phyloP scores from a whole-genome alignment of 2,113 vertebrate genomes.

The Pardalotus punctatus region DNA sequence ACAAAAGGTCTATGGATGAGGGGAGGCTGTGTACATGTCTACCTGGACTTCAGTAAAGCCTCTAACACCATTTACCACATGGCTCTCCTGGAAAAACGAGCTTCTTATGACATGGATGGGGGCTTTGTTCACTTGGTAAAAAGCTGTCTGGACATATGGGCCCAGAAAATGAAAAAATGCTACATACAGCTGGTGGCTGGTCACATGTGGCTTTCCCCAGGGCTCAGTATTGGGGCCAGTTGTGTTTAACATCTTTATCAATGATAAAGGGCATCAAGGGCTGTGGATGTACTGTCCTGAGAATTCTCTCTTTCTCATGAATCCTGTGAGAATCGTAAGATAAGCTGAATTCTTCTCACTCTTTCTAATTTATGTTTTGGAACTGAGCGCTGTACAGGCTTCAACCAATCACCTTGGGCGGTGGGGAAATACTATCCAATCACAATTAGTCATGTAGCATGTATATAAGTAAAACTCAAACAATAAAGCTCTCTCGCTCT shows the following conservation, averaged over 20 bases:
- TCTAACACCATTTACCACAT: background rate
- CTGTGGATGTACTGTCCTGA: too few relatives aligned
- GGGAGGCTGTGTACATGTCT: background rate
- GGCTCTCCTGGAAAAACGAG: background rate
- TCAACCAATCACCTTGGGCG: too few relatives aligned
- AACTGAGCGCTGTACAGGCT: too few relatives aligned
- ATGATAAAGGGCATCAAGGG: background rate
- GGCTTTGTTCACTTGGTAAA: background rate
- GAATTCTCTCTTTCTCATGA: too few relatives aligned
- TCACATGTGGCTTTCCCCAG: background rate
- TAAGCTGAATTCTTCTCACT: too few relatives aligned
- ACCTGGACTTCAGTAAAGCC: background rate
- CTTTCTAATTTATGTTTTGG: too few relatives aligned
- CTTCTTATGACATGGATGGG: background rate
- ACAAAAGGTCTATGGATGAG: background rate
- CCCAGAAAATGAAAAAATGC: background rate
- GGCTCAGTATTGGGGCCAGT: background rate
- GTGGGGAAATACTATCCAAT: too few relatives aligned
- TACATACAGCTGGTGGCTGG: background rate
- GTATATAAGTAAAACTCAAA: too few relatives aligned
- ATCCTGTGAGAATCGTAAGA: too few relatives aligned
- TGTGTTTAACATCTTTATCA: background rate
- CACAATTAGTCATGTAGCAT: too few relatives aligned
- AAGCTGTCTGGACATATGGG: rapidly evolving
- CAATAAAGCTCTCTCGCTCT: too few relatives aligned